Evolutionary conservation across 2,113 vertebrate genomes (phyloP).

Genomic region (Macquaria ambigua): DNA sequence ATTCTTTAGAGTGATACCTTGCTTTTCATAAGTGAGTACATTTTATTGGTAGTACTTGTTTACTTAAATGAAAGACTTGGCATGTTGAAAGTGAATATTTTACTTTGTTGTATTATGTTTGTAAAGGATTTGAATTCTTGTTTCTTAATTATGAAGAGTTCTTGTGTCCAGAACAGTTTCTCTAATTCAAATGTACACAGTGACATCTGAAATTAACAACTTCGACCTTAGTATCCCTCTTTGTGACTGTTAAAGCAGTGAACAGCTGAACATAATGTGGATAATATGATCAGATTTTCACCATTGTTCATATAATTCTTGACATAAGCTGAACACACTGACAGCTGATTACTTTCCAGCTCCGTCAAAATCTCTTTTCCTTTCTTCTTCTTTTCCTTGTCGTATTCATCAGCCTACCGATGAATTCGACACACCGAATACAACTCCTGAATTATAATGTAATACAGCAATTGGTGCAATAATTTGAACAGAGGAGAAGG

Average conservation of each 20-base stretch:
- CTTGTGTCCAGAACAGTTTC: background rate
- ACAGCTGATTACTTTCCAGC: background rate
- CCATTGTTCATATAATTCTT: background rate
- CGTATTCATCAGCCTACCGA: background rate
- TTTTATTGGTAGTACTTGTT: background rate
- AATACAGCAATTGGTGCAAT: conserved; percentile 43
- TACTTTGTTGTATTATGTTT: background rate
- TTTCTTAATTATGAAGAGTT: background rate
- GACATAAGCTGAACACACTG: background rate
- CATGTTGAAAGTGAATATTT: background rate
- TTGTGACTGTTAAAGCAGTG: background rate
- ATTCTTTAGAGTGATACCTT: background rate
- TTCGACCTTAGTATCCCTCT: background rate
- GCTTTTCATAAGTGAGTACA: background rate
- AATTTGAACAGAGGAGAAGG: conserved; percentile 51
- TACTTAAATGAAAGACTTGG: background rate
- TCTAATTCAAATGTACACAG: background rate
- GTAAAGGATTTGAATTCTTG: background rate
- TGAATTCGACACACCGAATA: background rate
- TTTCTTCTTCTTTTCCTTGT: background rate
- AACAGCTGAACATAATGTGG: background rate
- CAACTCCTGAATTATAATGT: conserved; percentile 37
- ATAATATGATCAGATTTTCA: background rate
- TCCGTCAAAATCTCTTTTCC: conserved; percentile 1
- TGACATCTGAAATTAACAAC: background rate